These are phyloP conservation scores for Drosophila ficusphila DNA, from an alignment of 1,140 invertebrate species.

Conservation along the genomic window DNA sequence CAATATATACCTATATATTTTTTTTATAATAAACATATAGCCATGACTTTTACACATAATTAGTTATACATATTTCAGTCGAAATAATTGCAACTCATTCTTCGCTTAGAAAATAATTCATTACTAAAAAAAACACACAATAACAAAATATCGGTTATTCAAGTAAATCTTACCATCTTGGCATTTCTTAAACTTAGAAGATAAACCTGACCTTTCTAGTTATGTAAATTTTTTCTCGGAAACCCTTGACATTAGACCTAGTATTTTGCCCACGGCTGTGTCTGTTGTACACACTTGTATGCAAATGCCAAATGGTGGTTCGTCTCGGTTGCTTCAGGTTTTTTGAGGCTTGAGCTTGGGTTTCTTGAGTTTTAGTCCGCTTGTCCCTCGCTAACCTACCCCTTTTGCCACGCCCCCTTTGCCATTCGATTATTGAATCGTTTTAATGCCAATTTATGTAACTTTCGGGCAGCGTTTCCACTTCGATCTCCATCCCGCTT, in stretches of 20 bases:
- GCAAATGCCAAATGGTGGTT: conserved; percentile 75
- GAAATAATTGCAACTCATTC: no score
- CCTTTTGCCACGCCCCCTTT: conserved; percentile 13
- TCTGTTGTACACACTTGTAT: conserved; percentile 40
- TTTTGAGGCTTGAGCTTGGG: conserved; percentile 10
- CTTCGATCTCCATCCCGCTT: conserved; percentile 14
- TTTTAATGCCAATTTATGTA: conserved; percentile 82
- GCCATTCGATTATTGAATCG: conserved; percentile 64
- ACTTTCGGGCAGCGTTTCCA: conserved; percentile 57
- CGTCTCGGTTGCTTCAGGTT: conserved; percentile 63
- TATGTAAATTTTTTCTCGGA: background rate
- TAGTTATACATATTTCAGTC: no score
- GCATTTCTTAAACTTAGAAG: no score
- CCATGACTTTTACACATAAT: background rate
- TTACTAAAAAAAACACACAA: no score
- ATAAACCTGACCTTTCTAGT: background rate
- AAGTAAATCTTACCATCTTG: no score
- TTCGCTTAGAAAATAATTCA: no score
- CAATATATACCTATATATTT: background rate
- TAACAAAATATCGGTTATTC: no score
- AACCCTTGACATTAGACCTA: conserved; percentile 14
- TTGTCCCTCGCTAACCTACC: conserved; percentile 5
- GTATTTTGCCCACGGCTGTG: background rate
- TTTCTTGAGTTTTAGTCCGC: background rate
- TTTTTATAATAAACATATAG: background rate